Evolutionary conservation across 2,888 invertebrate species (phyloP).

Genomic region (Melinaea menophilus): DNA sequence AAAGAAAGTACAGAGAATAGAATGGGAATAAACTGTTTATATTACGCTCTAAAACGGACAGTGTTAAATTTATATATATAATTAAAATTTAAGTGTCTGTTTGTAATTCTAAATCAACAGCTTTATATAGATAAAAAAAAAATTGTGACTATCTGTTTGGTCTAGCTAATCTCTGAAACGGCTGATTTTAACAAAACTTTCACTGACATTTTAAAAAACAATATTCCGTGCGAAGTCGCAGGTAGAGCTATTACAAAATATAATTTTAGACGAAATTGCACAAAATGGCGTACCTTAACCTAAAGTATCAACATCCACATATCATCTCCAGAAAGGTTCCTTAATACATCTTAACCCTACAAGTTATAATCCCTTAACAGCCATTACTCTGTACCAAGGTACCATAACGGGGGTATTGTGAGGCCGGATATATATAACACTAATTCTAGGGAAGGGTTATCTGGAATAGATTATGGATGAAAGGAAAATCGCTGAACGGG

Average conservation of each 20-base stretch:
- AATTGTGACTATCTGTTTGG: too few relatives aligned
- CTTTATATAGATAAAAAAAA: too few relatives aligned
- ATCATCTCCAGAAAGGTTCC: slow-evolving; percentile 5
- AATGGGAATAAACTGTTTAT: too few relatives aligned
- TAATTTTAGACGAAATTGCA: neutral
- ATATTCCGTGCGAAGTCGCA: neutral
- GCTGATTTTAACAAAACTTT: too few relatives aligned
- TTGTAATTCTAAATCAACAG: too few relatives aligned
- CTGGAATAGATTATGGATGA: slow-evolving; percentile 16
- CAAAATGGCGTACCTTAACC: slow-evolving; percentile 1
- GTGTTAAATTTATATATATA: too few relatives aligned
- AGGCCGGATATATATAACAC: slow-evolving; percentile 34
- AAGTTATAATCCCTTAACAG: slow-evolving; percentile 2
- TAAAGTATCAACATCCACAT: neutral
- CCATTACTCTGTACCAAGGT: neutral
- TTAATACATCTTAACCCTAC: slow-evolving; percentile 6
- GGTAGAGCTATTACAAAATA: neutral
- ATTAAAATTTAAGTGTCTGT: too few relatives aligned
- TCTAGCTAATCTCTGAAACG: neutral
- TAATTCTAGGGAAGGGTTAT: slow-evolving; percentile 32
- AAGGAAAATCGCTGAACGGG: slow-evolving; percentile 2
- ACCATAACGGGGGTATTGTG: slow-evolving; percentile 10
- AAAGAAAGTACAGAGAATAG: neutral
- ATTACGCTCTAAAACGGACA: too few relatives aligned
- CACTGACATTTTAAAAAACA: neutral